These are phyloP conservation scores for Neopelma chrysocephalum DNA, from an alignment of 2,797 vertebrate species.

Conservation along the genomic window DNA sequence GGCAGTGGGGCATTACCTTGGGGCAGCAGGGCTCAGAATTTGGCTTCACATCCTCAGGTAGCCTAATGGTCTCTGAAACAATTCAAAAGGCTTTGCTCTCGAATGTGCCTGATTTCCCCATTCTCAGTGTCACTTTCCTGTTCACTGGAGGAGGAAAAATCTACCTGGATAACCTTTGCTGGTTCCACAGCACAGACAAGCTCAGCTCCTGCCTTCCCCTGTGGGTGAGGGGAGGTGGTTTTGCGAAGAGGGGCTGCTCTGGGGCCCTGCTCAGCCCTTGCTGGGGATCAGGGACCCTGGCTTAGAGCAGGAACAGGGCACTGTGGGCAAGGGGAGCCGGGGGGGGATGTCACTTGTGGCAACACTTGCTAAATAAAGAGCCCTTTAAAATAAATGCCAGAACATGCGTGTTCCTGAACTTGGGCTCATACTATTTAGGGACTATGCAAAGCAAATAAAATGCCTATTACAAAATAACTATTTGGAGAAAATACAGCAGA, in stretches of 20 bases:
- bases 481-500: conserved; percentile 73
- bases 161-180: background rate
- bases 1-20: background rate
- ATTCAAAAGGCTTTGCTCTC: background rate
- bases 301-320: fast-evolving
- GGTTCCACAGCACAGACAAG: background rate
- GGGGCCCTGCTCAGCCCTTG: background rate
- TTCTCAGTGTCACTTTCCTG: background rate
- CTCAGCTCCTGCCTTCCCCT: background rate
- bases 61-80: background rate
- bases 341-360: background rate
- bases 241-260: background rate
- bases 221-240: background rate
- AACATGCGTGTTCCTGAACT: conserved; percentile 58
- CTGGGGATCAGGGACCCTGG: fast-evolving
- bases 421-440: conserved; percentile 69
- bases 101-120: background rate
- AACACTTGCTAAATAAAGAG: background rate
- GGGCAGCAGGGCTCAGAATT: background rate
- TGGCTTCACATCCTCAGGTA: background rate
- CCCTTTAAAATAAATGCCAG: conserved; percentile 4
- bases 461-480: conserved; percentile 75
- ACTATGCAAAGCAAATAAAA: conserved; percentile 69
- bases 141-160: background rate
- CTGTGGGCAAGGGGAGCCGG: background rate